Percentiles rank a stretch among this genome's conserved stretches.
These are phyloP conservation scores for Pachydiplax longipennis DNA, from an alignment of 2,888 invertebrate genomes.

Conservation along the genomic window DNA sequence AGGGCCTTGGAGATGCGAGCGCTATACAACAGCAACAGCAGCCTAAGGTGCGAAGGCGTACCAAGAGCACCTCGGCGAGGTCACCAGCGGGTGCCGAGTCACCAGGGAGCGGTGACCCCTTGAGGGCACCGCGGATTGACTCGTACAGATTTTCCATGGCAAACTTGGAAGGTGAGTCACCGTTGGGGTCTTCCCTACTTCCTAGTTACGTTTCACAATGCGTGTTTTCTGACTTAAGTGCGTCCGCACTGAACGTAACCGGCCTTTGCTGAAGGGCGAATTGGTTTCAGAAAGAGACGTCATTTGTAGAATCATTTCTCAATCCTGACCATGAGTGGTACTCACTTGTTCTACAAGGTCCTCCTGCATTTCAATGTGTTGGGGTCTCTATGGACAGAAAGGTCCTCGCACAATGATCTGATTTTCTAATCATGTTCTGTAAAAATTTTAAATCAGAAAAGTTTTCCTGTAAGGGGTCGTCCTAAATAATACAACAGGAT, in stretches of 20 bases:
- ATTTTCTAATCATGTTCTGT: too few species aligned
- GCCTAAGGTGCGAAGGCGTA: slow-evolving; percentile 64
- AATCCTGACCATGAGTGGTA: too few species aligned
- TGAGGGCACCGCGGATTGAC: slow-evolving; percentile 79
- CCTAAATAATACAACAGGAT: too few species aligned
- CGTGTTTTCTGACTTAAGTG: neutral
- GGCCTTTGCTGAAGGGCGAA: neutral
- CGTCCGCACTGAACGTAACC: neutral
- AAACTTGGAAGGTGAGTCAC: slow-evolving; percentile 76
- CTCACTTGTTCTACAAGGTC: too few species aligned
- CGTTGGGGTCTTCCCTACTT: neutral
- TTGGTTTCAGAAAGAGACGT: too few species aligned
- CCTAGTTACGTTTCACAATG: neutral
- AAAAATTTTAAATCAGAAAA: too few species aligned
- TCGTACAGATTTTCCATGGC: slow-evolving; percentile 95
- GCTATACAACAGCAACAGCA: slow-evolving; percentile 65
- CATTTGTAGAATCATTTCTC: too few species aligned
- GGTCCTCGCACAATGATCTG: too few species aligned
- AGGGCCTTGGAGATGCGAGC: slow-evolving; percentile 74
- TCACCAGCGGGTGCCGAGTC: slow-evolving; percentile 32
- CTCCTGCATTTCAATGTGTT: too few species aligned
- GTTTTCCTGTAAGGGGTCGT: too few species aligned
- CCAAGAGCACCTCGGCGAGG: neutral
- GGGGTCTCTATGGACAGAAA: too few species aligned
- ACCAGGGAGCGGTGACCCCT: slow-evolving; percentile 25